phyloP scores from a whole-genome alignment of 2,888 invertebrate genomes.

The Muscina levida region DNA sequence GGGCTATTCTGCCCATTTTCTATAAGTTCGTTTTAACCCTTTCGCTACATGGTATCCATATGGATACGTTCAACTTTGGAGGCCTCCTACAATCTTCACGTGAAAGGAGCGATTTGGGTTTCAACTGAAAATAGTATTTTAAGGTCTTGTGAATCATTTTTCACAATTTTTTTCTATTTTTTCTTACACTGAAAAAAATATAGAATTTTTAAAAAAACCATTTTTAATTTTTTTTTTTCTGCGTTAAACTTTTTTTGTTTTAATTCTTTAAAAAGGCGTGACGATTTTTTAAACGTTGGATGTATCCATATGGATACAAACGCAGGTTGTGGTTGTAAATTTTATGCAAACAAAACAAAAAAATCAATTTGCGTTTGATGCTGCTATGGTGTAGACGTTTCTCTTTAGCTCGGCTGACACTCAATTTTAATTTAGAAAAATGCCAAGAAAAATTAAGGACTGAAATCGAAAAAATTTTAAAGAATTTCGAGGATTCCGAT shows the following conservation, averaged over 20 bases:
- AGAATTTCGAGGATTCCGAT: slow-evolving; percentile 36
- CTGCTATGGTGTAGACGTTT: not conserved
- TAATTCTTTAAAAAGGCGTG: not conserved
- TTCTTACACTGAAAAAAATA: too few relatives aligned
- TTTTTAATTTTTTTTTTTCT: too few relatives aligned
- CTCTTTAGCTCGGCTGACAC: slow-evolving; percentile 1
- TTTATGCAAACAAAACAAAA: not conserved
- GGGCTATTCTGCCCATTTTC: too few relatives aligned
- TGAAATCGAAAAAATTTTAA: slow-evolving; percentile 46
- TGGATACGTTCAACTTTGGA: slow-evolving; percentile 21
- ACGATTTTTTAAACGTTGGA: slow-evolving; percentile 6
- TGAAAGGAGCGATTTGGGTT: not conserved
- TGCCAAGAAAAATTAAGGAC: slow-evolving; percentile 43
- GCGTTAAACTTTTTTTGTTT: slow-evolving; percentile 4
- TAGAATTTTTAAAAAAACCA: too few relatives aligned
- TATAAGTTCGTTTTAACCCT: too few relatives aligned
- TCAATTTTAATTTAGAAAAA: slow-evolving; percentile 34
- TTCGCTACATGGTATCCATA: slow-evolving; percentile 34
- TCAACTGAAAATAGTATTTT: not conserved
- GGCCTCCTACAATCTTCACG: not conserved
- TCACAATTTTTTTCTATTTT: not conserved
- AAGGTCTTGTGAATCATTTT: not conserved
- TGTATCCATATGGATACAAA: too few relatives aligned
- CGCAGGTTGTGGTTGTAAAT: too few relatives aligned
- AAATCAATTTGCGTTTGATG: slow-evolving; percentile 12